A percentile compares a stretch with the other conserved stretches of the same genome.
These are phyloP conservation scores for Drosophila ohnishii DNA, from an alignment of 1,140 invertebrate genomes.

Conservation along the genomic window DNA sequence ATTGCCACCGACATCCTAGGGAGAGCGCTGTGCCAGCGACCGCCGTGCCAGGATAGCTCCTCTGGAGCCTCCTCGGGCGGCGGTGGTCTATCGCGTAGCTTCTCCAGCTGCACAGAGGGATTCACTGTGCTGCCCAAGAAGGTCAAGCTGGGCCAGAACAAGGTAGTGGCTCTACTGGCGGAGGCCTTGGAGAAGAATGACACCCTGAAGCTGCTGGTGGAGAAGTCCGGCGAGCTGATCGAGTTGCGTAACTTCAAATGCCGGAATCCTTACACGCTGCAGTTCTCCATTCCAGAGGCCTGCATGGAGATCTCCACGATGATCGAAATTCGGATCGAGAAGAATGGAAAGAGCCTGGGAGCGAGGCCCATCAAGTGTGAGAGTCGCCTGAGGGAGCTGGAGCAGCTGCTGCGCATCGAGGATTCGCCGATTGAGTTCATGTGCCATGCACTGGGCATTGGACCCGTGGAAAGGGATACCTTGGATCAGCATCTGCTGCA, in stretches of 20 bases:
- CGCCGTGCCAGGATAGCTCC: constrained; percentile 79
- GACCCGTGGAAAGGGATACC: constrained; percentile 89
- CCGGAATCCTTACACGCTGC: constrained; percentile 91
- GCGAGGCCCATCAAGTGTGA: constrained; percentile 92
- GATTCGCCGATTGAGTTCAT: constrained; percentile 93
- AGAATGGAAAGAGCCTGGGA: constrained; percentile 90
- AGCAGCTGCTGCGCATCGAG: constrained; percentile 89
- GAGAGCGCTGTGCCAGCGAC: constrained; percentile 86
- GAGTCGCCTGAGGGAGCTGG: constrained; percentile 90
- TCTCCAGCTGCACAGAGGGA: constrained; percentile 76
- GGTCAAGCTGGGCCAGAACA: constrained; percentile 87
- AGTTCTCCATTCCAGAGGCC: constrained; percentile 90
- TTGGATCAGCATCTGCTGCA: constrained; percentile 91
- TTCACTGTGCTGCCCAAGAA: constrained; percentile 81
- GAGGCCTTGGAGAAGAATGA: constrained; percentile 90
- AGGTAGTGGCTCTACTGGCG: constrained; percentile 90
- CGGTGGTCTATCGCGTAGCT: constrained; percentile 66
- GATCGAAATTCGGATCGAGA: constrained; percentile 90
- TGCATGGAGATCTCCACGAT: constrained; percentile 92
- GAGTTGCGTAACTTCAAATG: constrained; percentile 89
- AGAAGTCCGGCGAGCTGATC: constrained; percentile 90
- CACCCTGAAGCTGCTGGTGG: constrained; percentile 88
- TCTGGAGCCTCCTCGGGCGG: constrained; percentile 23
- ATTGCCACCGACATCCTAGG: constrained; percentile 90
- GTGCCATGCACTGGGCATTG: constrained; percentile 93